Base-by-base conservation (phyloP, 2,113 vertebrate genomes). In the Nycticryphes semicollaris region DNA sequence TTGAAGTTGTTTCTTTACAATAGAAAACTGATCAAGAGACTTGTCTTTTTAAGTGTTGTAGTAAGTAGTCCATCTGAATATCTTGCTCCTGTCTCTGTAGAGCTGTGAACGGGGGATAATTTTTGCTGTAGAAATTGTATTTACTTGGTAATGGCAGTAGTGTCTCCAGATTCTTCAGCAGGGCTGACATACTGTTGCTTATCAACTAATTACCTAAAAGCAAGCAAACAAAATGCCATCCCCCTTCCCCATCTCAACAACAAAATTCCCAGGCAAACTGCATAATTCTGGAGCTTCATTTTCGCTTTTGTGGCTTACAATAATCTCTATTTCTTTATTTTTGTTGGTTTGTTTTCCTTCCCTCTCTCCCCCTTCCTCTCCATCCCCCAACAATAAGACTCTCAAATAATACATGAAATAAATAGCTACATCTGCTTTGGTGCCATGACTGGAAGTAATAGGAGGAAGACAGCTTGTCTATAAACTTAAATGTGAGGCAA, bases 301-400 rank as follows among this genome's bases (percentile, higher is more conserved):
- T 91, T 89, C 45, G 68, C 30, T 85, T 23, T 59, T 59, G 33
- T 69, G 59, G 47, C 45, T 89, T n/a, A 84, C 81, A 72, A 25
- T 56, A 73, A 66, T 81, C 23, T 47, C 6, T 25, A 8, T 48
- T 8, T 62, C 27, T 45, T 18, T 24, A 12, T 12, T 7, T 35
- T 39, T 22, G 8, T 25, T 57, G 9, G 10, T 47, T 39, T 50
- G 18, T 13, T 12, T 30, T 33, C 51, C 2, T 6, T 20, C 17
- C 20, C 10, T 45, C 30, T 28, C 3, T 6, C 3, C 2, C 2
- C 10, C 15, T 12, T 4, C 16, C 3, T 6, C 27, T 8, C 2
- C 10, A 3, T 5, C n/a, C 9, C 3, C 8, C 24, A 8, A 45
- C 25, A 73, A 10, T 51, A 68, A 45, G 62, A 28, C 31, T 18